Evolutionary conservation across 2,888 invertebrate species (phyloP).

Genomic region (Autographa gamma): DNA sequence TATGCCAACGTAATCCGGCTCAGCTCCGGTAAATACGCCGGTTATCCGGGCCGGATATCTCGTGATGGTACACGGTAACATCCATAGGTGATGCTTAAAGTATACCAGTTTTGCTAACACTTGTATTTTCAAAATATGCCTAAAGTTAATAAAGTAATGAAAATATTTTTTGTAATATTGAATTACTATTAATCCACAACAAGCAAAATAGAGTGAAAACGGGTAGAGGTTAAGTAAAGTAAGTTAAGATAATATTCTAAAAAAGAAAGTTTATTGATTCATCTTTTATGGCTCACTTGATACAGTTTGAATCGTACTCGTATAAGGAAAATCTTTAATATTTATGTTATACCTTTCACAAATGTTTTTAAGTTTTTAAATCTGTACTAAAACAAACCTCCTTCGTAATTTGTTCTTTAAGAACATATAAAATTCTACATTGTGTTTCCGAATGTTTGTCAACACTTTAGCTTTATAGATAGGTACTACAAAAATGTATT

Average conservation of each 20-base stretch:
- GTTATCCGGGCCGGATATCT: constrained; percentile 51
- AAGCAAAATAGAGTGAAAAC: no score
- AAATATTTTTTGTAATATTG: no score
- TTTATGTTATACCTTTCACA: background rate
- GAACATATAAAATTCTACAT: constrained; percentile 26
- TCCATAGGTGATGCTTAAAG: constrained; percentile 17
- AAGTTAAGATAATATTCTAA: no score
- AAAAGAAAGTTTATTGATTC: no score
- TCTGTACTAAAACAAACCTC: background rate
- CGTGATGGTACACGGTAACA: constrained; percentile 29
- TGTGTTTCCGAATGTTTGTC: constrained; percentile 27
- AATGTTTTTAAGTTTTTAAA: background rate
- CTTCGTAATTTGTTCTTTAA: background rate
- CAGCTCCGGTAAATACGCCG: constrained; percentile 58
- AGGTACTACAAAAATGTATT: background rate
- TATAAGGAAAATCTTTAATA: no score
- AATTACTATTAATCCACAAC: no score
- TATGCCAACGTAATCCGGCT: constrained; percentile 66
- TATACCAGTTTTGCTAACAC: background rate
- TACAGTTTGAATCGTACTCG: no score
- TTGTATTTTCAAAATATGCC: background rate
- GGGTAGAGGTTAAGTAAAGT: no score
- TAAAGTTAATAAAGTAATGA: no score
- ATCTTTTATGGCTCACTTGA: no score
- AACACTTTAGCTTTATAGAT: constrained; percentile 2